phyloP scores from a whole-genome alignment of 2,888 invertebrate species.

The Harpagoxenus sublaevis region DNA sequence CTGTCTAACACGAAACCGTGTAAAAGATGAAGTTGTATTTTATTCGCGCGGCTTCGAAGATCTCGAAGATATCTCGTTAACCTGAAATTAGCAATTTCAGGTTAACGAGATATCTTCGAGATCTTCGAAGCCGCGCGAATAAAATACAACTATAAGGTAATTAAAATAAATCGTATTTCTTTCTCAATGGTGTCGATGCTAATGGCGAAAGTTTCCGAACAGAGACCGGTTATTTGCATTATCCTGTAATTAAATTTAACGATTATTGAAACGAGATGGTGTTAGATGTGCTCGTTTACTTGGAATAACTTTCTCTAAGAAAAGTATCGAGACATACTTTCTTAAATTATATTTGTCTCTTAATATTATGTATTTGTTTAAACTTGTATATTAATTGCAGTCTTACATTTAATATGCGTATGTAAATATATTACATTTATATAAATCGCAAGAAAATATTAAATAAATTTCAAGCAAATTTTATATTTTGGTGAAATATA shows the following conservation, averaged over 20 bases:
- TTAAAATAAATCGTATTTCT: conserved; percentile 23
- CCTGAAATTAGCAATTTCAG: conserved; percentile 26
- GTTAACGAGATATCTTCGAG: not conserved
- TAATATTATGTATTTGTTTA: not conserved
- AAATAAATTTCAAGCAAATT: not conserved
- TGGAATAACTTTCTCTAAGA: not conserved
- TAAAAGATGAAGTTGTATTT: not conserved
- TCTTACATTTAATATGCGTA: not conserved
- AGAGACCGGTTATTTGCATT: conserved; percentile 42
- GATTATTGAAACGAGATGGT: conserved; percentile 3
- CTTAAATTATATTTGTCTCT: not conserved
- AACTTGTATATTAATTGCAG: not conserved
- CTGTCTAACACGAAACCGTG: not conserved
- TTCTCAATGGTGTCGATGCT: conserved; percentile 18
- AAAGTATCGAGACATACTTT: not conserved
- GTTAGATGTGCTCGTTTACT: not conserved
- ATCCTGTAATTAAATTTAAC: conserved; percentile 58
- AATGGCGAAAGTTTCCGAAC: conserved; percentile 33
- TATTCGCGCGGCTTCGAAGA: not conserved
- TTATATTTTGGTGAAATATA: not conserved
- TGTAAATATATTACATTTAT: not conserved
- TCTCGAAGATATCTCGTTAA: not conserved
- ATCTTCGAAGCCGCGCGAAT: not conserved
- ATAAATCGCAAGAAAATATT: not conserved
- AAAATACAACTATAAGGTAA: conserved; percentile 4